Conservation (phyloP, 2,888 invertebrate genomes). For the Sesamia inferens region DNA sequence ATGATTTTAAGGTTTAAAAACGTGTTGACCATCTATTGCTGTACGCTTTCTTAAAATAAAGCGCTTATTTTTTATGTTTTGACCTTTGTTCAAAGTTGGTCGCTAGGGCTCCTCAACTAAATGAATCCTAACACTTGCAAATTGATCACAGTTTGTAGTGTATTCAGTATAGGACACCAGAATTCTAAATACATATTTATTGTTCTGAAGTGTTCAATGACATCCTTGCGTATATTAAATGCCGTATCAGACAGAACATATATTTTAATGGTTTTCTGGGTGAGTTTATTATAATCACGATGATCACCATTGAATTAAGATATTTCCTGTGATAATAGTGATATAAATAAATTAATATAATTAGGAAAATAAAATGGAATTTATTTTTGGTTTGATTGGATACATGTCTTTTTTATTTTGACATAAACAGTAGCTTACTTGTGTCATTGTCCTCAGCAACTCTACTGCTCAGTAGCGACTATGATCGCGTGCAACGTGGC, state of each 20-base stretch:
- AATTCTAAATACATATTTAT: neutral
- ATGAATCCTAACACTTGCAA: neutral
- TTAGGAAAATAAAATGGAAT: neutral
- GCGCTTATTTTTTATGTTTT: neutral
- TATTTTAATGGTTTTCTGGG: too few relatives aligned
- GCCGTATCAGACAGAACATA: too few relatives aligned
- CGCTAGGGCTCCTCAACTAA: neutral
- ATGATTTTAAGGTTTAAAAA: too few relatives aligned
- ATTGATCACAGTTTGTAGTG: neutral
- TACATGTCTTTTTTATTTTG: neutral
- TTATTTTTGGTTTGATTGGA: neutral
- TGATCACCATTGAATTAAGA: too few relatives aligned
- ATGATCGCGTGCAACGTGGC: slow-evolving; percentile 95
- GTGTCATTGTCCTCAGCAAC: slow-evolving; percentile 83
- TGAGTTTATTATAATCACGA: too few relatives aligned
- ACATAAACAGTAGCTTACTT: neutral
- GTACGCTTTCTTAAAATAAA: neutral
- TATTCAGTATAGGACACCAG: neutral
- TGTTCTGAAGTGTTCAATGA: neutral
- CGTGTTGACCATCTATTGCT: neutral
- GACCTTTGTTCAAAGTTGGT: neutral
- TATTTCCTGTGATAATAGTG: too few relatives aligned
- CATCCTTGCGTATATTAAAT: too few relatives aligned
- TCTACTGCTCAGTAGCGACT: slow-evolving; percentile 92
- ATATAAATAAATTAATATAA: too few relatives aligned